Evolutionary conservation across 2,888 invertebrate species (phyloP), one percentile per base, ranked within the genome.

Genomic region (Rapana venosa): DNA sequence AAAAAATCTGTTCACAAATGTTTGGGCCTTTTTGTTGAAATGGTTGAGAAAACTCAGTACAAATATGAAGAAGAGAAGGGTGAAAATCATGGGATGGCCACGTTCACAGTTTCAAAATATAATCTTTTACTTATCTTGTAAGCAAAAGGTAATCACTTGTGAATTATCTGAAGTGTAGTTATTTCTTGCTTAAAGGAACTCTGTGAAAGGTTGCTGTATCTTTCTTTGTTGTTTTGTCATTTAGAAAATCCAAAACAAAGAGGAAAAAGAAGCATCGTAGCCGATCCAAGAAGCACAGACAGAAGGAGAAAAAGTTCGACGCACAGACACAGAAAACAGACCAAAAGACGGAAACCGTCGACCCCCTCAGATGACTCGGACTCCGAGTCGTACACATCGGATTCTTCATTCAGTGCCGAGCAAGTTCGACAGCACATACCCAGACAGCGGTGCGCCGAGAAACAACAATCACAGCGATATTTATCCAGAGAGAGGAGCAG

Each of bases 241-340:
- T 6, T 32, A 86, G 87, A 35, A 70, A 70, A 87, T 87, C 74
- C 36, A 47, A 15, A 35, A n/a, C 47, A n/a, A 87, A 87, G 87
- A 87, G 36, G 47, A 87, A 87, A 74, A 74, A 74, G n/a, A 87
- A 61, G 74, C 87, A 87, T n/a, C 30, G 36, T 2, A 87, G 87
- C 87, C 32, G 47, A 87, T 74, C 74, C 47, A 87, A 74, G 74
- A 74, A 87, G 36, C 47, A 20, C 6, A 70, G 74, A 87, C 15
- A 15, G 32, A 74, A 58, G n/a, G 47, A 87, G 17, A 74, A 70
- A 17, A 74, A 74, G 20, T 32, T n/a, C 81, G 5, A 26, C 11
- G 20, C 66, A 30, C 22, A 15, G 26, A 20, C 86, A 66, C 35
- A 13, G 22, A 86, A 56, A 84, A 58, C 84, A 8, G 8, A 22